Conservation (phyloP, 64 coral and sea anemone genomes). For the Actinia equina region DNA sequence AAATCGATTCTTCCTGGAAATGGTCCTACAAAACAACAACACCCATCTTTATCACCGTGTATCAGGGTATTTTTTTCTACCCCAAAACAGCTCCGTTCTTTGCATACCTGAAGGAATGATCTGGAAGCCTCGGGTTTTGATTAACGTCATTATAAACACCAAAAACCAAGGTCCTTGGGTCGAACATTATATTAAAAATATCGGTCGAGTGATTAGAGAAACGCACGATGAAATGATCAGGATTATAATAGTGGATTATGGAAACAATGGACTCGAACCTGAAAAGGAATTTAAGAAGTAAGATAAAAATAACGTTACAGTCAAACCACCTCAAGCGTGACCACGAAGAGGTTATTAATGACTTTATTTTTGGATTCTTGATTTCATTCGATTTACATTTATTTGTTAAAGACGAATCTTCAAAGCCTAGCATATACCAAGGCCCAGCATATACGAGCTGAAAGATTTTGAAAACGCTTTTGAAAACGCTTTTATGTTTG, state of each 20-base stretch:
- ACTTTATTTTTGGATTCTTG: too few relatives aligned
- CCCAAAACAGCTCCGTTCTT: background rate
- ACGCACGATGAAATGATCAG: slow-evolving; percentile 11
- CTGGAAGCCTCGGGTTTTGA: background rate
- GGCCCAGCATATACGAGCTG: too few relatives aligned
- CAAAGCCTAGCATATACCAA: too few relatives aligned
- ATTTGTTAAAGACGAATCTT: too few relatives aligned
- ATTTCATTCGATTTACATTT: too few relatives aligned
- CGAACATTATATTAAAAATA: slow-evolving; percentile 10
- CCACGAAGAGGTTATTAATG: too few relatives aligned
- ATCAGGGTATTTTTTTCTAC: background rate
- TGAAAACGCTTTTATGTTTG: too few relatives aligned
- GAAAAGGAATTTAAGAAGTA: slow-evolving; percentile 10
- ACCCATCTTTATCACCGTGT: background rate
- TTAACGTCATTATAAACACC: slow-evolving; percentile 25
- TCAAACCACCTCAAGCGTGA: too few relatives aligned
- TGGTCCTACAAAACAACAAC: slow-evolving; percentile 48
- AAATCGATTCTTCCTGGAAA: slow-evolving; percentile 65
- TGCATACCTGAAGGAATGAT: background rate
- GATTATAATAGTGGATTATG: slow-evolving; percentile 29
- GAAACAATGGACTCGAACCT: background rate
- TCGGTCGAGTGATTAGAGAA: background rate
- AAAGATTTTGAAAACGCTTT: too few relatives aligned
- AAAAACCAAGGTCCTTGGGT: slow-evolving; percentile 32
- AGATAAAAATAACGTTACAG: background rate